These are phyloP conservation scores for Ceryle rudis DNA, from an alignment of 2,797 vertebrate genomes.

Conservation along the genomic window DNA sequence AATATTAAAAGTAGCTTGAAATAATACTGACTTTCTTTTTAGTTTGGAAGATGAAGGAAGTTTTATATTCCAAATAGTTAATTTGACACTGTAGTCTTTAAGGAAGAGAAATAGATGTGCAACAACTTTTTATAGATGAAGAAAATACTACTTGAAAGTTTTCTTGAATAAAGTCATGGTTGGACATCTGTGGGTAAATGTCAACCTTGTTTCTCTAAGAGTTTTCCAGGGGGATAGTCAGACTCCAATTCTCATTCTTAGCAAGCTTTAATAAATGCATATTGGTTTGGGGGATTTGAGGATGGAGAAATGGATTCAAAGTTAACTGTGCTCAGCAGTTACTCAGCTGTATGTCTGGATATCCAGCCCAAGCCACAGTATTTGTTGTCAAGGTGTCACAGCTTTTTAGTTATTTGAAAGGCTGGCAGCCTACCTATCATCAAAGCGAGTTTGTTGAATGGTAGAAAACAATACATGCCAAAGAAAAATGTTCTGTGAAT, in stretches of 20 bases:
- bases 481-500: not conserved
- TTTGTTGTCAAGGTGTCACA: not conserved
- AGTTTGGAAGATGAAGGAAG: not conserved
- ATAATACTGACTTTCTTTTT: not conserved
- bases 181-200: not conserved
- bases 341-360: not conserved
- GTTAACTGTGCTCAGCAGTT: not conserved
- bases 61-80: not conserved
- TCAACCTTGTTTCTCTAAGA: not conserved
- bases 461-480: not conserved
- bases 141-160: not conserved
- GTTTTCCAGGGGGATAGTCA: not conserved
- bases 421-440: not conserved
- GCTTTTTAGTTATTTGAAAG: not conserved
- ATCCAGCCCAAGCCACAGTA: not conserved
- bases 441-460: not conserved
- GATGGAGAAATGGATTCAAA: not conserved
- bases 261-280: not conserved
- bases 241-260: not conserved
- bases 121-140: not conserved
- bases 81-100: not conserved
- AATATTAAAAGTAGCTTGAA: not conserved
- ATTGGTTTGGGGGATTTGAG: not conserved
- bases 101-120: not conserved
- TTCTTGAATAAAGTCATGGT: not conserved